Evolutionary conservation across 2,113 vertebrate species (phyloP), one percentile per base, ranked within the genome.

Genomic region (Delphinus delphis): DNA sequence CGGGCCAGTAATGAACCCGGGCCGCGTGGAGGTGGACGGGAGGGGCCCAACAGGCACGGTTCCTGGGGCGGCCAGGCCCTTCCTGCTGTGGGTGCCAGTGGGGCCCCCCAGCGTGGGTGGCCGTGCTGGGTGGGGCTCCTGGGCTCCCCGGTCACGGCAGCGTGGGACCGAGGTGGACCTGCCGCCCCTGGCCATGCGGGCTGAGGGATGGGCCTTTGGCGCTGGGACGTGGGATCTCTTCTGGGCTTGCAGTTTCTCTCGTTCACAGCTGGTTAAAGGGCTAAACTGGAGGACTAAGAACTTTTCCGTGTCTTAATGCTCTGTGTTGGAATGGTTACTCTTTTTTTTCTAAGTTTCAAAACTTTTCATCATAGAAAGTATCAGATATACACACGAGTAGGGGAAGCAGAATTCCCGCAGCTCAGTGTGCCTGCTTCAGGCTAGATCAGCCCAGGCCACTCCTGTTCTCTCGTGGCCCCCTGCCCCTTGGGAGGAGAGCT

Each of bases 1-100:
- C 6, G 25, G 60, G 60, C 60, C 60, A 10, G 60, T 26, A 62
- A 8, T 23, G 9, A 26, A 10, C 60, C 23, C 2, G 12, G 71
- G 11, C 38, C 12, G 0, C 6, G 11, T 62, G 38, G 71, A 13
- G 18, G 23, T 7, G 5, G 33, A 26, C 5, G 3, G 23, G 7
- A 62, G 60, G 23, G 60, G 25, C 60, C 60, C 25, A 10, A 23
- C 21, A 1, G 60, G 60, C 8, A 23, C 9, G 25, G 8, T 62
- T 62, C 23, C 60, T 62, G 60, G 33, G 55, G 55, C 2, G 15
- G 53, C 53, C 53, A 14, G 53, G 53, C 53, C 53, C 53, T 53
- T 53, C 1, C 17, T 53, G 53, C 53, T 53, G 53, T 53, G 53
- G 53, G 53, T 53, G 53, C 53, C 15, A 53, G 53, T 53, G 53